Evolutionary conservation across 2,888 invertebrate species (phyloP).

Genomic region (Trypoxylon attenuatum): DNA sequence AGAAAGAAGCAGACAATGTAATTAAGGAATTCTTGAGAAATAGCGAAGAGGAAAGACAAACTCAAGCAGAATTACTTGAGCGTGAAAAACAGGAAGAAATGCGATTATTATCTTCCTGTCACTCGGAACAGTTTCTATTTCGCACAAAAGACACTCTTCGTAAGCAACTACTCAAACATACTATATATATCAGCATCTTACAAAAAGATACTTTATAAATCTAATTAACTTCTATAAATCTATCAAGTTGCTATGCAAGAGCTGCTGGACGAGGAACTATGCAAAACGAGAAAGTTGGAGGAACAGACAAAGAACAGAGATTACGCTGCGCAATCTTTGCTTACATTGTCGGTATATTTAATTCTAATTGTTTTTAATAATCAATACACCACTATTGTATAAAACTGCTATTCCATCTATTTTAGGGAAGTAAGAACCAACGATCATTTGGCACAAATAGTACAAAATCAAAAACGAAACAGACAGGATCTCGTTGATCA

Average conservation of each 20-base stretch:
- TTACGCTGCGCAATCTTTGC: constrained; percentile 78
- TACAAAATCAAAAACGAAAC: constrained; percentile 80
- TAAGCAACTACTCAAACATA: constrained; percentile 50
- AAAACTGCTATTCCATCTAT: constrained; percentile 6
- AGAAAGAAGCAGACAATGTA: constrained; percentile 81
- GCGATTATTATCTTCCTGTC: constrained; percentile 78
- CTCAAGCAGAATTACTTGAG: constrained; percentile 78
- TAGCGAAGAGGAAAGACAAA: constrained; percentile 79
- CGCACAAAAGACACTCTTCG: constrained; percentile 81
- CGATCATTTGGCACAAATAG: constrained; percentile 78
- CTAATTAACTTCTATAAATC: background rate
- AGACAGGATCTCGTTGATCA: constrained; percentile 79
- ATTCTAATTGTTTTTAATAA: background rate
- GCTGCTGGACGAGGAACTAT: constrained; percentile 81
- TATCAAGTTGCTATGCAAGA: constrained; percentile 81
- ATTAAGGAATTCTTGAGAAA: constrained; percentile 81
- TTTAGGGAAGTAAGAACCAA: constrained; percentile 79
- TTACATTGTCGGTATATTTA: constrained; percentile 78
- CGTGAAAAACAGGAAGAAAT: constrained; percentile 82
- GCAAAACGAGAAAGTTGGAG: constrained; percentile 78
- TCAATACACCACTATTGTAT: constrained; percentile 1
- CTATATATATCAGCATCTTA: background rate
- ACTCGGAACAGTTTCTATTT: constrained; percentile 75
- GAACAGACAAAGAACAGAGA: constrained; percentile 79
- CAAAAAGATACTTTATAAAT: background rate